Conservation (phyloP, 23 tunicate genomes). For the Diplosoma virens region DNA sequence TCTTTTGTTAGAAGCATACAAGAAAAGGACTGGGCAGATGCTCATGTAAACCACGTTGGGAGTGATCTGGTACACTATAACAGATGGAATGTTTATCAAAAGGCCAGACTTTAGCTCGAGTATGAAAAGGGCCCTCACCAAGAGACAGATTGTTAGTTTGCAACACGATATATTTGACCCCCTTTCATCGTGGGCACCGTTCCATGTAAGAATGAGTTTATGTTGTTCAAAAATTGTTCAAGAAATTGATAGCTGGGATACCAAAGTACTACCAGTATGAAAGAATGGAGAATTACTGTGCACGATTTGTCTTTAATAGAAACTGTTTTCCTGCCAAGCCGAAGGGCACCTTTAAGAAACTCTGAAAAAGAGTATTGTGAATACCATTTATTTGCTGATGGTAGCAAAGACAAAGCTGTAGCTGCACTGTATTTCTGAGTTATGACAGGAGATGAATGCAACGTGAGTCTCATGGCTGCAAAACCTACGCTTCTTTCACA, state of each 20-base stretch:
- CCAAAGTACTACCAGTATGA: background rate
- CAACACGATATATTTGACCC: background rate
- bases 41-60: background rate
- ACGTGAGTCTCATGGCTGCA: background rate
- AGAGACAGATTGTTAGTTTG: background rate
- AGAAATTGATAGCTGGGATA: background rate
- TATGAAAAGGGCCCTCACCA: background rate
- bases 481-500: background rate
- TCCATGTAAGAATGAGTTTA: background rate
- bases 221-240: slow-evolving; percentile 5
- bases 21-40: background rate
- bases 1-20: background rate
- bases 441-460: background rate
- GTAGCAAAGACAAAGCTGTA: background rate
- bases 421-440: background rate
- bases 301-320: background rate
- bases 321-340: background rate
- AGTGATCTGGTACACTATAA: background rate
- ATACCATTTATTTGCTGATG: background rate
- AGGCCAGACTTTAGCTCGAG: background rate
- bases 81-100: background rate
- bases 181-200: slow-evolving; percentile 10
- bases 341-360: background rate
- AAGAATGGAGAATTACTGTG: background rate
- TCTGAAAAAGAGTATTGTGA: background rate